These are phyloP conservation scores for Diabrotica undecimpunctata DNA, from an alignment of 1,140 invertebrate species.

Conservation along the genomic window DNA sequence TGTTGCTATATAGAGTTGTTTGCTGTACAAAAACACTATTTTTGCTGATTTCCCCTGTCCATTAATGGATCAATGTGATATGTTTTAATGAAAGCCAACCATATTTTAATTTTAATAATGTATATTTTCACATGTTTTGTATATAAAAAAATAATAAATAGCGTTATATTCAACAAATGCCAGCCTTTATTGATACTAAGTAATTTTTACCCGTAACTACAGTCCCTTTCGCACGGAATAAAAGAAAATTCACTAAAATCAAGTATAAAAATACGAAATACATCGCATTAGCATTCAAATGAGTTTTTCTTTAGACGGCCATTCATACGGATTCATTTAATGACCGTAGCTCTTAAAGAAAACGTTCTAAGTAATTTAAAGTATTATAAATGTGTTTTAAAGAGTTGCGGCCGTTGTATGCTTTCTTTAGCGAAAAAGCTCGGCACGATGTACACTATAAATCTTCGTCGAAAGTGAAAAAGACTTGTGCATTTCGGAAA, in stretches of 20 bases:
- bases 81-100: too few species aligned
- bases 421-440: not conserved
- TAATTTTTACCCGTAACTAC: too few species aligned
- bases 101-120: too few species aligned
- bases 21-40: too few species aligned
- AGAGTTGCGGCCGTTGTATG: conserved; percentile 5
- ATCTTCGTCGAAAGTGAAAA: conserved; percentile 4
- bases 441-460: not conserved
- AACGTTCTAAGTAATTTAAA: conserved; percentile 13
- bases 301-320: conserved; percentile 14
- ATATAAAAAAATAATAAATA: too few species aligned
- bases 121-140: too few species aligned
- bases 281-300: conserved; percentile 6
- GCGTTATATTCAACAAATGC: too few species aligned
- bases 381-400: conserved; percentile 11
- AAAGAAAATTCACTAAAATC: not conserved
- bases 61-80: too few species aligned
- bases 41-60: too few species aligned
- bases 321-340: conserved; percentile 18
- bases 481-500: not conserved
- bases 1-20: too few species aligned
- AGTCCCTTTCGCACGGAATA: too few species aligned
- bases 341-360: conserved; percentile 6
- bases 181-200: too few species aligned
- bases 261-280: not conserved